Evolutionary conservation across 2,888 invertebrate genomes (phyloP), one percentile per base, ranked within the genome.

Genomic region (Dicranocentrus wangi): DNA sequence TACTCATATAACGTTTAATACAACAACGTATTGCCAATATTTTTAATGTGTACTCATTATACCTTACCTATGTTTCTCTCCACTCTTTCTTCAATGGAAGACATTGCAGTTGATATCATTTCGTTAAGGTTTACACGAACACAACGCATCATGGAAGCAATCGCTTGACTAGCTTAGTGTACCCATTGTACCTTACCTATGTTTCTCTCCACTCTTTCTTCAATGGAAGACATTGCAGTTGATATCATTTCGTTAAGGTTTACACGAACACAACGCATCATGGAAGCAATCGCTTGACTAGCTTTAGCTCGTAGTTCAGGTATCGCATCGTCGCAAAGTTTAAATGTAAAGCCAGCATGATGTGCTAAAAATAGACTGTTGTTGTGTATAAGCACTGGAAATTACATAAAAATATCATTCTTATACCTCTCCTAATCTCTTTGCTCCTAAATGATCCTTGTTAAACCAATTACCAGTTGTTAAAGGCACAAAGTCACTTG

Each of bases 301-400:
- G 83, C 86, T 66, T 86, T 86, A 0, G 73, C 28, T 7, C 83
- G 32, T 15, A 86, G 72, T 15, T 79, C 76, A 53, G 81, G 82
- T 7, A 85, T 72, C 51, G 82, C 81, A 61, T 86, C 83, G 43
- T 84, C 84, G 53, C 81, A 80, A n/a, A 63, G 21, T n/a, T 76
- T 58, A 69, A 86, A 86, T 7, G 70, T 81, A 2, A 81, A 76
- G 10, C 76, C 68, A 2, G 83, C 84, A 58, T 93, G 91, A 89
- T 96, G 94, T 0, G 94, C 92, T 13, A 98, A 90, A 88, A 93
- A 97, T 92, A 94, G 93, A 88, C 96, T 96, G 89, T 98, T 97
- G 90, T 98, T 98, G 89, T 97, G 93, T 88, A 94, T 94, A 27
- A 96, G 88, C 5, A 94, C 96, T 93, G 89, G 51, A 90, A 90